phyloP scores from a whole-genome alignment of 2,797 vertebrate species.

The Argentina silus region DNA sequence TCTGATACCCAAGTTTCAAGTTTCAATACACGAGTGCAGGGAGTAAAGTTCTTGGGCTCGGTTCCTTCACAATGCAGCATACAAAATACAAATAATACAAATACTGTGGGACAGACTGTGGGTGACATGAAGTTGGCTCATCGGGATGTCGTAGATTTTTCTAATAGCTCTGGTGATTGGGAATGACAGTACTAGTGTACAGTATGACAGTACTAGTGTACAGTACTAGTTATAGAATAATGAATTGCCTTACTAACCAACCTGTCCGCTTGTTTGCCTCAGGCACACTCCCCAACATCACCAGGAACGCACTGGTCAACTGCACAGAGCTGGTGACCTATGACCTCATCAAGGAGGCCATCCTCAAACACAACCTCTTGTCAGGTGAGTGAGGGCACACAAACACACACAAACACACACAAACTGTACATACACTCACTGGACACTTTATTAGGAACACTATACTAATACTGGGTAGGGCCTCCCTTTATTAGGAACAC shows the following conservation, averaged over 20 bases:
- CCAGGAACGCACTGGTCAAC: slow-evolving; percentile 87
- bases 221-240: neutral
- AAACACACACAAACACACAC: too few species aligned
- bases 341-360: slow-evolving; percentile 86
- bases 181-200: neutral
- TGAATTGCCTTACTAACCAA: neutral
- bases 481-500: too few species aligned
- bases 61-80: too few species aligned
- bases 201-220: neutral
- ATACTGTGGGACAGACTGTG: neutral
- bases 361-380: slow-evolving; percentile 81
- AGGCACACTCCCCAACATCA: slow-evolving; percentile 89
- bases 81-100: too few species aligned
- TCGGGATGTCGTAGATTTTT: neutral
- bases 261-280: slow-evolving; percentile 4
- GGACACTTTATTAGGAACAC: too few species aligned
- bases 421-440: neutral
- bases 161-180: neutral
- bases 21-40: too few species aligned
- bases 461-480: too few species aligned
- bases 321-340: slow-evolving; percentile 89
- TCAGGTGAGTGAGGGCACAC: slow-evolving; percentile 77
- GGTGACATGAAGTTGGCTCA: neutral
- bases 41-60: too few species aligned
- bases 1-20: too few species aligned